A percentile compares a stretch with the other conserved stretches of the same genome.
These are phyloP conservation scores for Synchiropus splendidus DNA, from an alignment of 2,113 vertebrate species.

Conservation along the genomic window DNA sequence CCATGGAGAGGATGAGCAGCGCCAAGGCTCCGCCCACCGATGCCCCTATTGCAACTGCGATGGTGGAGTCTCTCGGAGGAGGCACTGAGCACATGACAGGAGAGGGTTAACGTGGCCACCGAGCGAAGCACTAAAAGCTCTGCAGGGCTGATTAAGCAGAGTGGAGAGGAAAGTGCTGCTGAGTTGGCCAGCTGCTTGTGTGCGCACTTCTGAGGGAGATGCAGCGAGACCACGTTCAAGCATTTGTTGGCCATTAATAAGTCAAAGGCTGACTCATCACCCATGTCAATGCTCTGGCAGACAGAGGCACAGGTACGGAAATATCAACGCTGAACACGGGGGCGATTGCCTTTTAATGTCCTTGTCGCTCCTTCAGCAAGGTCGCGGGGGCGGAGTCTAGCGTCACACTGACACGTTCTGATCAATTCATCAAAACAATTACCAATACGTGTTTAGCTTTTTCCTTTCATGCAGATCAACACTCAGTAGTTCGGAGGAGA, in stretches of 20 bases:
- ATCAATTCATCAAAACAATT: too few relatives aligned
- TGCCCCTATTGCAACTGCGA: conserved; percentile 86
- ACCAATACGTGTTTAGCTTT: too few relatives aligned
- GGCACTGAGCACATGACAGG: conserved; percentile 65
- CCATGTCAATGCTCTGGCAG: too few relatives aligned
- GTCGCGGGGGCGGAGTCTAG: too few relatives aligned
- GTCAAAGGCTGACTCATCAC: conserved; percentile 52
- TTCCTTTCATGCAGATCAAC: too few relatives aligned
- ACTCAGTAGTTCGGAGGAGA: too few relatives aligned
- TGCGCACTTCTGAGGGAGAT: conserved; percentile 10
- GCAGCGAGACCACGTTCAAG: conserved; percentile 27
- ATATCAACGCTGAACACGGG: too few relatives aligned
- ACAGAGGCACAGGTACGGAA: too few relatives aligned
- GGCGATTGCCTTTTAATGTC: too few relatives aligned
- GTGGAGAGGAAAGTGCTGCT: conserved; percentile 42
- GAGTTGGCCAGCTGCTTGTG: conserved; percentile 21
- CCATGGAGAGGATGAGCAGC: conserved; percentile 86
- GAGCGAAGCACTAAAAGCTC: conserved; percentile 40
- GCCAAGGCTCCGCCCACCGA: conserved; percentile 88
- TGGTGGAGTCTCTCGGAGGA: conserved; percentile 84
- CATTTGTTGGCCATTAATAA: conserved; percentile 49
- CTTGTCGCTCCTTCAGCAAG: too few relatives aligned
- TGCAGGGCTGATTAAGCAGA: conserved; percentile 42
- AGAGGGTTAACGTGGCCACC: conserved; percentile 23
- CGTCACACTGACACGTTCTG: too few relatives aligned